Conservation (phyloP, 2,888 invertebrate genomes). For the Limnephilus auricula region DNA sequence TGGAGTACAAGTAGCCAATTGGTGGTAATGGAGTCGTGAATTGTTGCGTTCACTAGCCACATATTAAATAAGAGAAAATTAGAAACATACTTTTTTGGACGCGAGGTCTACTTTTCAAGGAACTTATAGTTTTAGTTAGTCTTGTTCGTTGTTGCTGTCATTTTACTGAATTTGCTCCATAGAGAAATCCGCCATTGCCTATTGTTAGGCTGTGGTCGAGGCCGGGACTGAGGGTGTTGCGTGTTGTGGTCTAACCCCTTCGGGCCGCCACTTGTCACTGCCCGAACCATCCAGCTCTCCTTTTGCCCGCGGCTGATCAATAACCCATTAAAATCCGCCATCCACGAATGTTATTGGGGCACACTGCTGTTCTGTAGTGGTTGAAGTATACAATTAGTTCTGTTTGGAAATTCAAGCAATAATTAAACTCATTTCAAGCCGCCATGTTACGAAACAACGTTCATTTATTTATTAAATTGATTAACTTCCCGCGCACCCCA, state of each 20-base stretch:
- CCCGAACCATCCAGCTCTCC: conserved; percentile 6
- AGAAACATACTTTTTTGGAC: too few species aligned
- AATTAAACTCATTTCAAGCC: not conserved
- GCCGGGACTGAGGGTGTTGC: not conserved
- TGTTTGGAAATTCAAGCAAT: not conserved
- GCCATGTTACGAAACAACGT: not conserved
- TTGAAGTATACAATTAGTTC: not conserved
- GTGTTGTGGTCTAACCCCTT: conserved; percentile 15
- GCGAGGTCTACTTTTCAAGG: too few species aligned
- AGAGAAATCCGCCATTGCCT: not conserved
- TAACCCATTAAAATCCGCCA: conserved; percentile 12
- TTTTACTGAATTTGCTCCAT: too few species aligned
- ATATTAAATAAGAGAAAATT: too few species aligned
- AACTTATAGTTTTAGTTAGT: not conserved
- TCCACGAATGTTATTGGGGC: not conserved
- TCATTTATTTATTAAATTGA: not conserved
- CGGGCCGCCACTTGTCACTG: conserved; percentile 15
- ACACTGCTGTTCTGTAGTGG: not conserved
- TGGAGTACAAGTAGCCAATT: too few species aligned
- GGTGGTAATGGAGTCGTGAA: too few species aligned
- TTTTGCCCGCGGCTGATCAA: conserved; percentile 5
- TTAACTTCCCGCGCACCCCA: not conserved
- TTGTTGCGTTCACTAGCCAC: too few species aligned
- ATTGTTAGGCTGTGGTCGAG: not conserved
- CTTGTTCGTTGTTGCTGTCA: not conserved